phyloP scores from a whole-genome alignment of 1,140 invertebrate species.

The Eulimnadia texana region DNA sequence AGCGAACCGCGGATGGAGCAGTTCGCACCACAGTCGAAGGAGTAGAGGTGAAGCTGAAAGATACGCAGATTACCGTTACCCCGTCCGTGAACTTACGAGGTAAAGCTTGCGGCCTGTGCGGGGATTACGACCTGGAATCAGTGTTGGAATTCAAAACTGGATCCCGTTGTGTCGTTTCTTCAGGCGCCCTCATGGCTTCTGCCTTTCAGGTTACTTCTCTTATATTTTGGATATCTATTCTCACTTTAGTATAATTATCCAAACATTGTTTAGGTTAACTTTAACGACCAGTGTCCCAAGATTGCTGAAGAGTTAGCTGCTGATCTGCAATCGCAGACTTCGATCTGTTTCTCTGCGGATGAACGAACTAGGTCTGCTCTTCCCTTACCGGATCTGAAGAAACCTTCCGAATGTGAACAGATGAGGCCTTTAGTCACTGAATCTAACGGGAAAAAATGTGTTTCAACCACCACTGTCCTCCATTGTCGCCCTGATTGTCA shows the following conservation, averaged over 20 bases:
- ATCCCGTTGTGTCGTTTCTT: slow-evolving; percentile 1
- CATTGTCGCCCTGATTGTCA: too few relatives aligned
- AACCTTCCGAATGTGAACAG: too few relatives aligned
- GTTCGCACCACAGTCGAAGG: background rate
- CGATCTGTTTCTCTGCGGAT: background rate
- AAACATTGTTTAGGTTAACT: background rate
- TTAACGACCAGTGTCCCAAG: background rate
- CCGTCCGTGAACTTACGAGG: background rate
- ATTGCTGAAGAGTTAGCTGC: background rate
- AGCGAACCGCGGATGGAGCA: background rate
- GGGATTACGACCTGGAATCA: background rate
- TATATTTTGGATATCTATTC: background rate
- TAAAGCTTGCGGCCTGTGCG: slow-evolving; percentile 1
- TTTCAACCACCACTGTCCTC: too few relatives aligned
- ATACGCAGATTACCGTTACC: background rate
- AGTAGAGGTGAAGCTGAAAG: background rate
- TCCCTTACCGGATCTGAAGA: too few relatives aligned
- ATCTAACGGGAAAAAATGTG: too few relatives aligned
- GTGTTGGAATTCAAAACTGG: slow-evolving; percentile 3
- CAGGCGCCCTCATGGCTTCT: slow-evolving; percentile 3
- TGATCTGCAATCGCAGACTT: background rate
- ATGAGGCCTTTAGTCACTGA: too few relatives aligned
- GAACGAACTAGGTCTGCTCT: background rate
- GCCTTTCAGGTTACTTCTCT: background rate
- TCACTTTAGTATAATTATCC: background rate